Conservation (phyloP, 2,797 vertebrate species). For the Picus viridis region DNA sequence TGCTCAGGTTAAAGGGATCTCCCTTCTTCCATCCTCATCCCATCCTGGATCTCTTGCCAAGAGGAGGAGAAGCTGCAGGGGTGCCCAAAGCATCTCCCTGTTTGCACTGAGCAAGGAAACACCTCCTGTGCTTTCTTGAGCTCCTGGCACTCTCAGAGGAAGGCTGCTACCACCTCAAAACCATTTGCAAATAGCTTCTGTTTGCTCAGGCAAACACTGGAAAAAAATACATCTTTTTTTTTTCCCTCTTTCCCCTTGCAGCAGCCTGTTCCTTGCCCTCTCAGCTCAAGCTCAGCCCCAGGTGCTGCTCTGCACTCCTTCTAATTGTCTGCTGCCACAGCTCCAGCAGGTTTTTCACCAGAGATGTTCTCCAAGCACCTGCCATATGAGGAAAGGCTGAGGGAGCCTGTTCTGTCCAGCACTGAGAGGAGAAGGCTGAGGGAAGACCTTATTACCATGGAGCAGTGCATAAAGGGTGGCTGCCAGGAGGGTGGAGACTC, state of each 20-base stretch:
- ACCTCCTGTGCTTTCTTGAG: accelerated
- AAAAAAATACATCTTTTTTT: not conserved
- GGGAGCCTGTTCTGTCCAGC: no score
- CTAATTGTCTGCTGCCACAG: no score
- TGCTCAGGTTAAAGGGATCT: not conserved
- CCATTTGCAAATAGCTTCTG: conserved; percentile 24
- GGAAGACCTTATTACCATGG: no score
- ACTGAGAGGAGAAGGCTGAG: no score
- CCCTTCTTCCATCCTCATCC: not conserved
- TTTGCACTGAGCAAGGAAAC: not conserved
- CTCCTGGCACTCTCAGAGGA: not conserved
- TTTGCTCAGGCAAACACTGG: not conserved
- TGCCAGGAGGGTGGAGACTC: no score
- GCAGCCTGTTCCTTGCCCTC: not conserved
- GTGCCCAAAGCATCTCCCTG: not conserved
- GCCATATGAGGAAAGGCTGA: no score
- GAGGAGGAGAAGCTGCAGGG: not conserved
- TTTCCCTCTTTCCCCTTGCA: not conserved
- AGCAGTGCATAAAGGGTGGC: no score
- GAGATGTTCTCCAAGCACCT: not conserved
- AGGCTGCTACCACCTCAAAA: not conserved
- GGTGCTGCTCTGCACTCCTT: not conserved
- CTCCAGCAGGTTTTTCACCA: not conserved
- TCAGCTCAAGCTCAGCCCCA: not conserved
- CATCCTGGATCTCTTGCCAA: accelerated